These are phyloP conservation scores for Napeogenes inachia DNA, from an alignment of 2,888 invertebrate genomes.

Conservation along the genomic window DNA sequence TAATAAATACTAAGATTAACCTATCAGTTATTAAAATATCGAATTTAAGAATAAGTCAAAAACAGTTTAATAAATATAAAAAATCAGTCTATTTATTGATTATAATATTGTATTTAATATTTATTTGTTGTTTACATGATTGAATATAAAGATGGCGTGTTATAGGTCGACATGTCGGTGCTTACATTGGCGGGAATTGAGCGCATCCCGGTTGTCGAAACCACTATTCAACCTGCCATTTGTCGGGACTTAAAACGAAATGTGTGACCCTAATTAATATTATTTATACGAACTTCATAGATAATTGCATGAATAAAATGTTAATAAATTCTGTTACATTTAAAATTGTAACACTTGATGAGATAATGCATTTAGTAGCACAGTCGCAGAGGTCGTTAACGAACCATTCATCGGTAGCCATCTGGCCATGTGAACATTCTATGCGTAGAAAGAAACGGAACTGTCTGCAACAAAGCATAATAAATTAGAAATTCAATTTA, in stretches of 20 bases:
- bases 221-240: constrained; percentile 70
- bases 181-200: constrained; percentile 76
- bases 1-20: no score
- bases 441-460: constrained; percentile 23
- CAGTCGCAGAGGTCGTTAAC: constrained; percentile 45
- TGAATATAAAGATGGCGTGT: constrained; percentile 36
- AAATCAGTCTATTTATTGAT: no score
- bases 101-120: no score
- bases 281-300: not conserved
- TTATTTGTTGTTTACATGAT: constrained; percentile 46
- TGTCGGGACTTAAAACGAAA: constrained; percentile 24
- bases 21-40: constrained; percentile 32
- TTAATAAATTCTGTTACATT: constrained; percentile 1
- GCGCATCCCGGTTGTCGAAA: constrained; percentile 74
- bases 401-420: constrained; percentile 64
- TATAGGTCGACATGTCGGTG: constrained; percentile 64
- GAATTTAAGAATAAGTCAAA: no score
- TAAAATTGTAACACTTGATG: not conserved
- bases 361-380: constrained; percentile 22
- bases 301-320: no score
- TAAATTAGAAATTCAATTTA: constrained; percentile 30
- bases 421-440: constrained; percentile 50
- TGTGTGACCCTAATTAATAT: constrained; percentile 4
- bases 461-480: constrained; percentile 20
- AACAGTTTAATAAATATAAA: no score